Percentiles rank a stretch among this genome's conserved stretches.
These are phyloP conservation scores for Rhagium mordax DNA, from an alignment of 2,888 invertebrate species.

Conservation along the genomic window DNA sequence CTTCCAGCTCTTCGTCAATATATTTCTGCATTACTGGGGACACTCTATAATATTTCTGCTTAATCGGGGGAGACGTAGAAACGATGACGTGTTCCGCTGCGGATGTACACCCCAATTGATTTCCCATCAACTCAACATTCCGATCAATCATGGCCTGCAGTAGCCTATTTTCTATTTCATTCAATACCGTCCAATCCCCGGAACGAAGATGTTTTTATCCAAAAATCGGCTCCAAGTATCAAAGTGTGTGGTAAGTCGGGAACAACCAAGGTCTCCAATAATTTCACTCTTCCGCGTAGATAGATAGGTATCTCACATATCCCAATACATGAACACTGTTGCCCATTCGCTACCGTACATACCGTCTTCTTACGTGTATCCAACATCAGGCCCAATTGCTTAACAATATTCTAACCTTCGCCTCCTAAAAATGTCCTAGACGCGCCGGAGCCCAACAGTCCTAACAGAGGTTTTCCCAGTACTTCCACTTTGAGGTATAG, in stretches of 20 bases:
- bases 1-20: conserved; percentile 30
- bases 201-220: conserved; percentile 39
- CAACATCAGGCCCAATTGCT: background rate
- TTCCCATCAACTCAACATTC: conserved; percentile 22
- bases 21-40: conserved; percentile 24
- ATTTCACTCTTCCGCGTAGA: conserved; percentile 26
- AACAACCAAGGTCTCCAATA: conserved; percentile 43
- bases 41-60: conserved; percentile 40
- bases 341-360: conserved; percentile 48
- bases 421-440: background rate
- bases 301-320: conserved; percentile 3
- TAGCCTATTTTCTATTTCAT: background rate
- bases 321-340: conserved; percentile 30
- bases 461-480: background rate
- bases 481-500: background rate
- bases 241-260: conserved; percentile 36
- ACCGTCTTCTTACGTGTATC: background rate
- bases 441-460: background rate
- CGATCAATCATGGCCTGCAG: conserved; percentile 7
- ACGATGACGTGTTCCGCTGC: conserved; percentile 33
- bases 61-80: conserved; percentile 29
- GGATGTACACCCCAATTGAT: conserved; percentile 24
- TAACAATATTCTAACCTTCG: background rate
- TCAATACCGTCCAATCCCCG: conserved; percentile 36
- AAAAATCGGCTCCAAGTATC: conserved; percentile 47